phyloP scores from a whole-genome alignment of 2,797 vertebrate genomes.

The Ciconia nigra region DNA sequence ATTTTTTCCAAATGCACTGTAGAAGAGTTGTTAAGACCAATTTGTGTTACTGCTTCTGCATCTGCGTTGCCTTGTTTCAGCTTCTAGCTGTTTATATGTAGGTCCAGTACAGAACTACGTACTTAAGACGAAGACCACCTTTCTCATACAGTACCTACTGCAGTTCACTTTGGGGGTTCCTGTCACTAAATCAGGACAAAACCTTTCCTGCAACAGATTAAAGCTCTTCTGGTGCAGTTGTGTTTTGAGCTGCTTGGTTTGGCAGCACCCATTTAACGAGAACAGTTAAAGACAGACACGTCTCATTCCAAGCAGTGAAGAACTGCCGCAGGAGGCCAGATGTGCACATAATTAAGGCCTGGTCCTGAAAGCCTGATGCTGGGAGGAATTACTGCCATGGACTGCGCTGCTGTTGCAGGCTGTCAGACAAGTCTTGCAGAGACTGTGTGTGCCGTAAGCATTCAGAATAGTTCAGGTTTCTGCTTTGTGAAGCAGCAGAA shows the following conservation, averaged over 20 bases:
- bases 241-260: background rate
- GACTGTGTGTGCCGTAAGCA: background rate
- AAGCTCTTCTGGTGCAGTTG: background rate
- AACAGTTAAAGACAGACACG: background rate
- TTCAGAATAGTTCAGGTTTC: background rate
- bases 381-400: slow-evolving; percentile 10
- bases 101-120: background rate
- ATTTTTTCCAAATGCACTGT: background rate
- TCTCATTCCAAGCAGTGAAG: background rate
- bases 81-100: background rate
- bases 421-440: background rate
- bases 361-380: background rate
- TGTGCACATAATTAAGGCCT: slow-evolving; percentile 9
- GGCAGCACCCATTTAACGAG: background rate
- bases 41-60: background rate
- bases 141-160: background rate
- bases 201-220: background rate
- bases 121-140: background rate
- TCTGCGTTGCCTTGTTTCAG: background rate
- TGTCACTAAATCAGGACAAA: background rate
- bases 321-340: slow-evolving; percentile 8
- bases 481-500: background rate
- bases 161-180: background rate
- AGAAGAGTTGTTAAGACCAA: rapidly evolving
- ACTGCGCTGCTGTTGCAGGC: background rate